Conservation (phyloP, 2,797 vertebrate species). For the Rhynchotus rufescens region DNA sequence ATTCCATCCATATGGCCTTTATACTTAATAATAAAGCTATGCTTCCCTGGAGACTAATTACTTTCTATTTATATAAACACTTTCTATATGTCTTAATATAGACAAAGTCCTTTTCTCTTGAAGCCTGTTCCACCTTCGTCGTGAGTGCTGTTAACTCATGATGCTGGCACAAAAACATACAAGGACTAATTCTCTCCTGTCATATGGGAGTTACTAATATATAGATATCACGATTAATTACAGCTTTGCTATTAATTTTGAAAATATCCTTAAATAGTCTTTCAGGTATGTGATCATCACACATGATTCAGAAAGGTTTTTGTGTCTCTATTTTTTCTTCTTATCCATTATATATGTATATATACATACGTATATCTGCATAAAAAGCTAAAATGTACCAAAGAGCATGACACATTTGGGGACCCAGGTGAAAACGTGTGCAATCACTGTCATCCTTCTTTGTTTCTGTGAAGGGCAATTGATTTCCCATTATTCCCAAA, state of each 20-base stretch:
- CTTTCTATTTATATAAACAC: constrained; percentile 12
- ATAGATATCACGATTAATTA: background rate
- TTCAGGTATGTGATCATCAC: background rate
- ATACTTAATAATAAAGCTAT: background rate
- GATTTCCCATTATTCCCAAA: background rate
- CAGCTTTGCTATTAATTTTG: background rate
- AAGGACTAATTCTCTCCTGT: background rate
- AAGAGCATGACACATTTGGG: background rate
- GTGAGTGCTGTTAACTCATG: background rate
- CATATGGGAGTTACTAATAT: background rate
- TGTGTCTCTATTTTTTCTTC: background rate
- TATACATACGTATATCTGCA: too few species aligned
- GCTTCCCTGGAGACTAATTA: background rate
- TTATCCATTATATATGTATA: background rate
- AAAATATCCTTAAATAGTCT: background rate
- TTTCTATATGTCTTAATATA: background rate
- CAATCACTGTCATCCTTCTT: background rate
- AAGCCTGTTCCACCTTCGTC: background rate
- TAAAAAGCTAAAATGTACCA: background rate
- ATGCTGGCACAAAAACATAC: background rate
- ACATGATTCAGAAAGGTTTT: background rate
- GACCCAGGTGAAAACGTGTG: background rate
- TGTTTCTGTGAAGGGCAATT: background rate
- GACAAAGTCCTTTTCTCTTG: background rate
- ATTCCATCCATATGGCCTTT: background rate